These are phyloP conservation scores for Xyrichtys novacula DNA, from an alignment of 2,797 vertebrate species.

Conservation along the genomic window DNA sequence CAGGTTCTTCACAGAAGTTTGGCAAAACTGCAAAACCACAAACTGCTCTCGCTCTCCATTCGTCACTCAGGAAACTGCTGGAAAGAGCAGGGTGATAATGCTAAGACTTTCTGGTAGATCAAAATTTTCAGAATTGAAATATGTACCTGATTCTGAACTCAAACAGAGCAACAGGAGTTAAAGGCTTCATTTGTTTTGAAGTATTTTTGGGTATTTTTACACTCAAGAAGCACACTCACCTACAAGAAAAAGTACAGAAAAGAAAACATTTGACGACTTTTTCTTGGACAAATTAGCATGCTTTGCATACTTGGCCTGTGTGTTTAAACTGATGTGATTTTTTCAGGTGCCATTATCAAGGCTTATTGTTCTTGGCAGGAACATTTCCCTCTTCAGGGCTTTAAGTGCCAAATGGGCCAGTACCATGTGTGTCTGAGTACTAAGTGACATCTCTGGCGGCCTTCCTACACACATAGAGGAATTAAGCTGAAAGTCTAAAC, in stretches of 20 bases:
- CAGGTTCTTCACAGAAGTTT: constrained; percentile 41
- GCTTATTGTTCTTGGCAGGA: constrained; percentile 64
- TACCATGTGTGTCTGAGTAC: constrained; percentile 55
- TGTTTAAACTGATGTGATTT: constrained; percentile 38
- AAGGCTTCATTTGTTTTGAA: constrained; percentile 10
- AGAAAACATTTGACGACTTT: background rate
- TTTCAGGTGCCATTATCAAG: constrained; percentile 33
- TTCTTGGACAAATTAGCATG: constrained; percentile 34
- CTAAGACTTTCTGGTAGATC: constrained; percentile 17
- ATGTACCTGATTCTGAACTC: constrained; percentile 1
- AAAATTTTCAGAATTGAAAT: constrained; percentile 18
- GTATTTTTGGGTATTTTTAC: background rate
- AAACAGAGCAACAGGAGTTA: constrained; percentile 1
- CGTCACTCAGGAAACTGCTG: constrained; percentile 62
- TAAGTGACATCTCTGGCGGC: constrained; percentile 61
- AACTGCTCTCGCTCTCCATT: constrained; percentile 50
- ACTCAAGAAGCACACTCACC: background rate
- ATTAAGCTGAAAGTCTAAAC: constrained; percentile 46
- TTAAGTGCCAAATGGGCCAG: constrained; percentile 47
- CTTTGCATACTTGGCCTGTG: constrained; percentile 30
- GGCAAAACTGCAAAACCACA: constrained; percentile 64
- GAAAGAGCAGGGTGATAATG: constrained; percentile 43
- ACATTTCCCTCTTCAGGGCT: constrained; percentile 41
- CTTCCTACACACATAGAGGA: constrained; percentile 42
- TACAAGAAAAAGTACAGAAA: background rate